Percentiles rank a stretch among this genome's conserved stretches.
Evolutionary conservation across 2,113 vertebrate species (phyloP).

Genomic region (Pogonocichla stellata): DNA sequence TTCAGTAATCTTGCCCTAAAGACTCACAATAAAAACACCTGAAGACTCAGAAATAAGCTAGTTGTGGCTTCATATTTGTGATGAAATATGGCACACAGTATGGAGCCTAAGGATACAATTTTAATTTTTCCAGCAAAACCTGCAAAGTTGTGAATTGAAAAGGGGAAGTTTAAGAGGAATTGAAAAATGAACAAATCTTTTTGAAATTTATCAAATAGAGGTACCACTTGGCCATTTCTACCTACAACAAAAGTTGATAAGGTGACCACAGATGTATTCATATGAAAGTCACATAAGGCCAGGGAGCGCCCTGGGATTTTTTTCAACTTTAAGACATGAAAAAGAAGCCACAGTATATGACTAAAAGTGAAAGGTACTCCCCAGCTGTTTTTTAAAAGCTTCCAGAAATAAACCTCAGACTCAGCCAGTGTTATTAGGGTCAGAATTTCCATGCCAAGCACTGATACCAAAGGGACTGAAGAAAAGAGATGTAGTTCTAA

Average conservation of each 20-base stretch:
- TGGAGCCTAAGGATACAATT: neutral
- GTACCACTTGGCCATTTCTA: neutral
- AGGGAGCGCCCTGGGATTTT: neutral
- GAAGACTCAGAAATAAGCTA: neutral
- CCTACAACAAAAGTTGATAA: neutral
- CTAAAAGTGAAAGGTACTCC: conserved; percentile 33
- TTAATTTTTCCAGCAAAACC: neutral
- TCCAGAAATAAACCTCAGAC: conserved; percentile 27
- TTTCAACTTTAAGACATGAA: neutral
- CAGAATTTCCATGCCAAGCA: conserved; percentile 43
- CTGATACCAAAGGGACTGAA: neutral
- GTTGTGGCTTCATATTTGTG: neutral
- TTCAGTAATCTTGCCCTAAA: neutral
- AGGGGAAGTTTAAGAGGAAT: neutral
- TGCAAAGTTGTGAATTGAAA: neutral
- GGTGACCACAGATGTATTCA: neutral
- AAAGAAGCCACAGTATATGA: neutral
- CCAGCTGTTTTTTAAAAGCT: conserved; percentile 43
- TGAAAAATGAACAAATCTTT: neutral
- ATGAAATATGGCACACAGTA: neutral
- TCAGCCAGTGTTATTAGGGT: neutral
- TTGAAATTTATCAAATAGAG: neutral
- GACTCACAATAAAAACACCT: neutral
- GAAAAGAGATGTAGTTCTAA: conserved; percentile 10
- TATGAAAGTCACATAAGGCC: conserved; percentile 13